These are phyloP conservation scores for Baccha elongata DNA, from an alignment of 2,888 invertebrate genomes.

Conservation along the genomic window DNA sequence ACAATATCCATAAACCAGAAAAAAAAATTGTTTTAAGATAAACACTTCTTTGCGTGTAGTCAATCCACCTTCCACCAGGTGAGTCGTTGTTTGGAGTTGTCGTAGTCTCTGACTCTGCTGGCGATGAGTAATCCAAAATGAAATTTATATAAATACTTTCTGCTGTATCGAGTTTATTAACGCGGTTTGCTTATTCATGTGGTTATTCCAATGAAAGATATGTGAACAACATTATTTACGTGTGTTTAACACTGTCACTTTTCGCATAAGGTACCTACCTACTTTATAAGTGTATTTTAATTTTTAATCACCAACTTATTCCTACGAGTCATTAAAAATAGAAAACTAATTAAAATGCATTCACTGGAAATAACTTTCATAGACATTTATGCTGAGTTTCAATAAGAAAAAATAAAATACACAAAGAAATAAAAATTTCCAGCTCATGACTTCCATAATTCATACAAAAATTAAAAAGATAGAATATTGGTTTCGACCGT, in stretches of 20 bases:
- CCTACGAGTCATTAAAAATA: constrained; percentile 17
- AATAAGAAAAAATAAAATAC: constrained; percentile 76
- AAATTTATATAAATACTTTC: constrained; percentile 33
- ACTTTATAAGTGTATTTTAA: constrained; percentile 23
- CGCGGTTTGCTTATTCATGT: constrained; percentile 23
- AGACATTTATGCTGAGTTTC: constrained; percentile 68
- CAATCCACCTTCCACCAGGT: constrained; percentile 40
- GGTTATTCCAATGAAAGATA: constrained; percentile 27
- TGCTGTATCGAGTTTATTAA: constrained; percentile 13
- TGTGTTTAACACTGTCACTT: constrained; percentile 27
- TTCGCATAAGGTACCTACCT: too few species aligned
- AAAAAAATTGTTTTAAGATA: constrained; percentile 17
- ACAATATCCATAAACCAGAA: constrained; percentile 32
- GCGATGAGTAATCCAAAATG: constrained; percentile 64
- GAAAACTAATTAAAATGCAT: constrained; percentile 34
- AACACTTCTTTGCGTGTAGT: constrained; percentile 39
- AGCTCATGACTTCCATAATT: constrained; percentile 76
- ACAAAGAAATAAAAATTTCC: constrained; percentile 75
- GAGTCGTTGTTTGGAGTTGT: constrained; percentile 43
- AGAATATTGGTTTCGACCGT: background rate
- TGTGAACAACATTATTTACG: constrained; percentile 15
- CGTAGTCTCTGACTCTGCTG: constrained; percentile 25
- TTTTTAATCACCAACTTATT: constrained; percentile 36
- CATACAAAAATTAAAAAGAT: constrained; percentile 2
- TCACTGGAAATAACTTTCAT: constrained; percentile 50